A percentile compares a stretch with the other conserved stretches of the same genome.
Conservation (phyloP, 1,140 invertebrate species). For the Ips nitidus region DNA sequence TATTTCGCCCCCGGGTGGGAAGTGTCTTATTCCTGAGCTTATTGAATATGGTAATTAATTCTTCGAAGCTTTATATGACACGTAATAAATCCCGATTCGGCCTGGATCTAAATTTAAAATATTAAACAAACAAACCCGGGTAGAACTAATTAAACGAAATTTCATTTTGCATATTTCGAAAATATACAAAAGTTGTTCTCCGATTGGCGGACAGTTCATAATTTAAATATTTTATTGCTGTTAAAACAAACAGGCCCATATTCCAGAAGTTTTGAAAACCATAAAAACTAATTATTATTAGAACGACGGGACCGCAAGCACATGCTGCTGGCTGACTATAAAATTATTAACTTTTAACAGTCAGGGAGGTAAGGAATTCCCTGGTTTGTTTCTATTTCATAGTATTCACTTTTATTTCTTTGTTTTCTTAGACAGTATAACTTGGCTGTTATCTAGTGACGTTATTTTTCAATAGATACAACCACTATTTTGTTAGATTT, state of each 20-base stretch:
- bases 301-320: conserved; percentile 32
- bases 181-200: conserved; percentile 23
- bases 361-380: neutral
- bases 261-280: conserved; percentile 35
- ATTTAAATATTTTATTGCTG: conserved; percentile 37
- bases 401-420: too few relatives aligned
- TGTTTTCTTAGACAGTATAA: too few relatives aligned
- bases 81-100: conserved; percentile 23
- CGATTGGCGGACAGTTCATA: conserved; percentile 33
- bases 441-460: too few relatives aligned
- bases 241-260: conserved; percentile 32
- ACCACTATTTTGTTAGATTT: too few relatives aligned
- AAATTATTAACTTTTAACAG: conserved; percentile 29
- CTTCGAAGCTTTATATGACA: conserved; percentile 20
- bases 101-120: conserved; percentile 34
- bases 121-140: conserved; percentile 31
- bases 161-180: conserved; percentile 35
- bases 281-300: conserved; percentile 39
- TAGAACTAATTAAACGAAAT: conserved; percentile 35
- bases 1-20: neutral
- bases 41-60: neutral
- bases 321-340: conserved; percentile 18
- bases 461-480: too few relatives aligned
- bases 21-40: conserved; percentile 1
- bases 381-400: too few relatives aligned